Conservation (phyloP, 2,113 vertebrate species). For the Sarotherodon lohbergeri region DNA sequence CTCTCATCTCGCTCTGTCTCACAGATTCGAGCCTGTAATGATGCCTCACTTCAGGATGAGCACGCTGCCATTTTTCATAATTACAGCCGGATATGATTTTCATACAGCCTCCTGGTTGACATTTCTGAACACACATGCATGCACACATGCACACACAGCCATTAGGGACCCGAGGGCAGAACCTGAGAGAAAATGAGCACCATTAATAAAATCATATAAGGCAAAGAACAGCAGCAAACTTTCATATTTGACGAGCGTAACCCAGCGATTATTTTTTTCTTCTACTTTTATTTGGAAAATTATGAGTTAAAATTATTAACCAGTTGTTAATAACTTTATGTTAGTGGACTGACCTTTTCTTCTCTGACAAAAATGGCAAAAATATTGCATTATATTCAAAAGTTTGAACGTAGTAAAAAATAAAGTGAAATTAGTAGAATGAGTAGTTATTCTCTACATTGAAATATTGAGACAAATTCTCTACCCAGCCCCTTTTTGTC, state of each 20-base stretch:
- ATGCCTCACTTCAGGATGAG: constrained; percentile 43
- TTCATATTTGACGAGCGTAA: neutral
- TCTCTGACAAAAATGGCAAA: neutral
- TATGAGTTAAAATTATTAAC: neutral
- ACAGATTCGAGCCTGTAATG: constrained; percentile 31
- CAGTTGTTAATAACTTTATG: neutral
- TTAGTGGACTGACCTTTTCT: neutral
- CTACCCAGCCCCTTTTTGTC: neutral
- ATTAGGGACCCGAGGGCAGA: constrained; percentile 15
- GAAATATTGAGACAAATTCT: neutral
- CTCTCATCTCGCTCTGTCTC: constrained; percentile 29
- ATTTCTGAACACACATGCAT: constrained; percentile 49
- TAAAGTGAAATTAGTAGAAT: neutral
- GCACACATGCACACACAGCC: neutral
- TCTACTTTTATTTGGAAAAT: neutral
- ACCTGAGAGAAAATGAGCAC: neutral
- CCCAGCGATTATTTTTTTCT: neutral
- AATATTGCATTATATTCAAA: neutral
- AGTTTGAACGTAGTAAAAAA: neutral
- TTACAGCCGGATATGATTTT: constrained; percentile 52
- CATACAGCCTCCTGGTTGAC: constrained; percentile 55
- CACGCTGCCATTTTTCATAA: constrained; percentile 57
- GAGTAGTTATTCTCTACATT: neutral
- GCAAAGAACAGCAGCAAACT: neutral
- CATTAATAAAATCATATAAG: constrained; percentile 3